Base-by-base conservation (phyloP, 2,113 vertebrate genomes). In the Pseudolaguvia tuberculata region DNA sequence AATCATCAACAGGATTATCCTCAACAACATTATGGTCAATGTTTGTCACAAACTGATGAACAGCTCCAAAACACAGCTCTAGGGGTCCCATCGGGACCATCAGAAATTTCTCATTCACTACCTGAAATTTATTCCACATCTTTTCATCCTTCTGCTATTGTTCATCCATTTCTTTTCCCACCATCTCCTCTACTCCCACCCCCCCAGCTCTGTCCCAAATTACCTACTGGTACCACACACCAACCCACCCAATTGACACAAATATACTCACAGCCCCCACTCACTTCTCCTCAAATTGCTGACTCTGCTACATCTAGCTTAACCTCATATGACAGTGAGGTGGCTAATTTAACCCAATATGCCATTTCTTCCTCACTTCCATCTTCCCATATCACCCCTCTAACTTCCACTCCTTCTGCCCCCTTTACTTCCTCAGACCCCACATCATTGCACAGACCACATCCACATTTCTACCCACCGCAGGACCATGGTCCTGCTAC, bases 261-360 rank as follows among this genome's bases (percentile, higher is more conserved):
- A 62, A 62, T 29, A 27, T 77, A 47, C 31, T 58, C 12, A 18
- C 84, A 59, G 72, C 73, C 20, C 70, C 85, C 84, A n/a, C 77
- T 86, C 9, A 47, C 87, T 1, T 88, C 89, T 20, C 84, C 92
- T 0, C 89, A 93, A 74, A 78, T 92, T 2, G 88, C 92, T 12
- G 94, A 96, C 84, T 96, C 94, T 52, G 94, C 94, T 0, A 83
- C 92, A 0, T 96, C 94, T 45, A 96, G 94, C 86, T 89, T 96
- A 75, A 95, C 94, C 2, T 96, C 94, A 20, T 96, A 96, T 0
- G 94, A 96, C 86, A 96, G 94, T 2, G 94, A 96, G 79, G 94
- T 96, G 82, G 94, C 94, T 65, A 95, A 92, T 68, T 90, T 96
- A 70, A 96, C 94, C 5, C 94, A 95, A 79, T 92, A 91, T 0